Base-by-base conservation (phyloP, 2,113 vertebrate species). In the Ceyx cyanopectus region DNA sequence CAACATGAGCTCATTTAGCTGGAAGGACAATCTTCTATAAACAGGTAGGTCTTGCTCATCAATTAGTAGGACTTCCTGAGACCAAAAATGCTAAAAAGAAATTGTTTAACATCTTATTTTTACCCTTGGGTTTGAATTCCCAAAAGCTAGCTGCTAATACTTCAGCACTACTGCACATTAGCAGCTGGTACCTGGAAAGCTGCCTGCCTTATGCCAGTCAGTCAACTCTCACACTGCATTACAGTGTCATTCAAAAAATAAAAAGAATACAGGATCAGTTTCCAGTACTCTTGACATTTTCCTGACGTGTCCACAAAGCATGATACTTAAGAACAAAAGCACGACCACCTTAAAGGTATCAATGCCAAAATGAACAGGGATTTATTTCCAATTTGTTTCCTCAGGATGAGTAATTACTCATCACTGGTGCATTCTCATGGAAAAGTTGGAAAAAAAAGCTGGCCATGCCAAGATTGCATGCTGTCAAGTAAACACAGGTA, bases 201-300 rank as follows among this genome's bases (percentile, higher is more conserved):
- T 3, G 1, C 45, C 29, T 41, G 53, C 58, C 65, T 41, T 21
- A 34, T 22, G 27, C 46, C 12, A 12, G 43, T 30, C 68, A 37
- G 7, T 12, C 3, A 1, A 7, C 72, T 66, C 37, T 70, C 30
- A 21, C 3, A 0, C 9, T 20, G 6, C 1, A 0, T 26, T 40
- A n/a, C 6, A 3, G 41, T 10, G 15, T 21, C 40, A 56, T 70
- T 46, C 51, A 26, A 24, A 24, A 67, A 43, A 46, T 14, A 56
- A 51, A 40, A 62, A 9, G 3, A 65, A 65, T 3, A 26, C 10
- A 56, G 46, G 26, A n/a, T 74, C 67, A 3, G 9, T 21, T 56
- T 45, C 16, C 21, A 45, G 14, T 8, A 60, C 29, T 23, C 70
- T 0, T 0, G 4, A 89, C 24, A 37, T 24, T 19, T 41, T 85